phyloP scores from a whole-genome alignment of 2,113 vertebrate genomes.

The Ceyx margarethae region DNA sequence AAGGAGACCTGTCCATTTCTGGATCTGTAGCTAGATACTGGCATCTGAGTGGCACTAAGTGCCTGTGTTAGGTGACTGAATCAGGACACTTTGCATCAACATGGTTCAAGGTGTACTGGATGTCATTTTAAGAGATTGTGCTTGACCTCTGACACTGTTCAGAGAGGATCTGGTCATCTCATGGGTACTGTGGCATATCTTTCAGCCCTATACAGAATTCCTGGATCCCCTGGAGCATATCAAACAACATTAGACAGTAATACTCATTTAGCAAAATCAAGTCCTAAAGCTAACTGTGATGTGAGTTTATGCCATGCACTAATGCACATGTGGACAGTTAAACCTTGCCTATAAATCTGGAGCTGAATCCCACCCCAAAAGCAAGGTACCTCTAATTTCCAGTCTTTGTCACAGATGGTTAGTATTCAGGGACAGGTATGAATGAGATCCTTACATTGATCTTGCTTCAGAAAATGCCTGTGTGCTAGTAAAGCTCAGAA shows the following conservation, averaged over 20 bases:
- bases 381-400: background rate
- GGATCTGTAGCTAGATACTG: background rate
- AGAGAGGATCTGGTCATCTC: background rate
- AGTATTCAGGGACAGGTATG: background rate
- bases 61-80: background rate
- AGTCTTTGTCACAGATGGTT: background rate
- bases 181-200: background rate
- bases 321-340: background rate
- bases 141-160: background rate
- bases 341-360: background rate
- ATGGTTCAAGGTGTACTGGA: background rate
- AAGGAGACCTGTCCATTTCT: background rate
- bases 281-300: background rate
- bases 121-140: background rate
- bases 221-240: background rate
- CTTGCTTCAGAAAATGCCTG: background rate
- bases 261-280: background rate
- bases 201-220: background rate
- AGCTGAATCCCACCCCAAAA: background rate
- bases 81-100: background rate
- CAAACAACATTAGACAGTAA: background rate
- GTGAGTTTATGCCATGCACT: background rate
- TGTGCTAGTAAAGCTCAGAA: background rate
- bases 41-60: background rate
- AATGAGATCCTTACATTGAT: background rate